A percentile compares a stretch with the other conserved stretches of the same genome.
Conservation (phyloP, 1,140 invertebrate genomes). For the Adoxophyes honmai region DNA sequence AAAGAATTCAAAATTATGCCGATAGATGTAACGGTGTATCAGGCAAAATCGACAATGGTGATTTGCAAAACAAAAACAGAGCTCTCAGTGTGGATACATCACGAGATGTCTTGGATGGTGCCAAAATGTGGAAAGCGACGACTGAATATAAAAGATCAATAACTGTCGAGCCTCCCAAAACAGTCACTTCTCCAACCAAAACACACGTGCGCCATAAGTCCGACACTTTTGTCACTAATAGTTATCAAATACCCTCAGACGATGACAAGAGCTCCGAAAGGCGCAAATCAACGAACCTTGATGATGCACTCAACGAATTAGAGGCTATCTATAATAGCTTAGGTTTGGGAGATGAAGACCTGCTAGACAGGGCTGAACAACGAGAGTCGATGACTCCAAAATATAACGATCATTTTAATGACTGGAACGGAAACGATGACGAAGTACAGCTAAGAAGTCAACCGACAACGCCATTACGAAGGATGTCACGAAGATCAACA, state of each 20-base stretch:
- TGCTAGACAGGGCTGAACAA: constrained; percentile 86
- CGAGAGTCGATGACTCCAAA: constrained; percentile 82
- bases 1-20: constrained; percentile 29
- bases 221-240: constrained; percentile 52
- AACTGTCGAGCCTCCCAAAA: constrained; percentile 54
- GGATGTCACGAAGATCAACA: constrained; percentile 56
- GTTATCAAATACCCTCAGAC: constrained; percentile 58
- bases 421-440: constrained; percentile 71
- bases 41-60: constrained; percentile 33
- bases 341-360: constrained; percentile 87
- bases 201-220: constrained; percentile 67
- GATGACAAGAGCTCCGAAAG: constrained; percentile 69
- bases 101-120: constrained; percentile 55
- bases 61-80: constrained; percentile 56
- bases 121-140: constrained; percentile 66
- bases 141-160: constrained; percentile 65
- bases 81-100: constrained; percentile 27
- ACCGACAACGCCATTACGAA: constrained; percentile 58
- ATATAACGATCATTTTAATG: constrained; percentile 64
- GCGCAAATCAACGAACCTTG: constrained; percentile 85
- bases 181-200: constrained; percentile 51
- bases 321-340: constrained; percentile 93
- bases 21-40: constrained; percentile 41
- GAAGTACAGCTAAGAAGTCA: constrained; percentile 65
- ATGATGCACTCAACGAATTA: constrained; percentile 91